Percentiles rank a stretch among this genome's conserved stretches.
These are phyloP conservation scores for Choloepus didactylus DNA, from an alignment of 2,797 vertebrate species.

Conservation along the genomic window DNA sequence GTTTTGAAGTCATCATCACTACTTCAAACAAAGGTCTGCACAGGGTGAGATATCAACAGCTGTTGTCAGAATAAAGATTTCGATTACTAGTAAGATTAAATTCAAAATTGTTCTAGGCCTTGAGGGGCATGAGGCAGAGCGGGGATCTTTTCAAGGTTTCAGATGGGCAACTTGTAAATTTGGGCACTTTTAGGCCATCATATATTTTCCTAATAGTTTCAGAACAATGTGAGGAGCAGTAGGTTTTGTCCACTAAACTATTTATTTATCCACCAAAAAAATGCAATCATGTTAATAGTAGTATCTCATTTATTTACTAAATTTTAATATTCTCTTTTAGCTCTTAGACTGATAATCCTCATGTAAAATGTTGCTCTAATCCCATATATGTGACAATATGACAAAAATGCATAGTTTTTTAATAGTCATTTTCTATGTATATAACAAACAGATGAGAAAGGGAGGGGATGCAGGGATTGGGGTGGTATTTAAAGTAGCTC, in stretches of 20 bases:
- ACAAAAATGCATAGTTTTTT: background rate
- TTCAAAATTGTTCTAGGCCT: background rate
- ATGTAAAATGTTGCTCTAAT: background rate
- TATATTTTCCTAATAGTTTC: background rate
- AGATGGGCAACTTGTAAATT: background rate
- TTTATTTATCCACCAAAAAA: background rate
- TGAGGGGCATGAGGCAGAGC: background rate
- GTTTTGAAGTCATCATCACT: background rate
- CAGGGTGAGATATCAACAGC: background rate
- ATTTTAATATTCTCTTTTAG: constrained; percentile 3
- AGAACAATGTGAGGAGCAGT: background rate
- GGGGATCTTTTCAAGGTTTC: background rate
- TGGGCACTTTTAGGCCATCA: background rate
- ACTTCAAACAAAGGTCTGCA: background rate
- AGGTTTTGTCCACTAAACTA: background rate
- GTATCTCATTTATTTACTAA: background rate
- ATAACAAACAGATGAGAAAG: too few relatives aligned
- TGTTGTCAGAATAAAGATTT: background rate
- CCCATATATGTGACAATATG: background rate
- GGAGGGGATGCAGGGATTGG: too few relatives aligned
- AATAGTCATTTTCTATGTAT: too few relatives aligned
- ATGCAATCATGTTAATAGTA: background rate
- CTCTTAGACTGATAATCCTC: background rate
- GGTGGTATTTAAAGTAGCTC: too few relatives aligned
- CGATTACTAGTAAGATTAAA: background rate